Evolutionary conservation across 2,797 vertebrate species (phyloP).

Genomic region (Euthynnus affinis): DNA sequence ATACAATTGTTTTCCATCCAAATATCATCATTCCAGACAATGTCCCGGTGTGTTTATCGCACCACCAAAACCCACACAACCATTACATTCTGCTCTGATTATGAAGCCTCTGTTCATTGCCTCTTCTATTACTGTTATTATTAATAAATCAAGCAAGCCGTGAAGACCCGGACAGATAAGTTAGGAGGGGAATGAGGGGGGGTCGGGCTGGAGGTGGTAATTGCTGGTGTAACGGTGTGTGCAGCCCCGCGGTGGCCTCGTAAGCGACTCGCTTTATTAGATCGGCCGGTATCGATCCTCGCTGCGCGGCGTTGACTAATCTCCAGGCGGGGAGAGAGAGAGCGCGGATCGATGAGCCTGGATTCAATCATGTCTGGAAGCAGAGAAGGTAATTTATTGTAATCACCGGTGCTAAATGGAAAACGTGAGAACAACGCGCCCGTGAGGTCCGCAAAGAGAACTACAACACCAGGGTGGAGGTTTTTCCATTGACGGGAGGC

Average conservation of each 20-base stretch:
- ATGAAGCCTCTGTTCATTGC: constrained; percentile 74
- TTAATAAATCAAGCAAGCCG: constrained; percentile 78
- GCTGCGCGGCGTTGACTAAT: constrained; percentile 80
- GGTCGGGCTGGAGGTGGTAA: constrained; percentile 71
- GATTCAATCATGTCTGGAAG: constrained; percentile 85
- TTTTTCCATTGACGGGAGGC: too few species aligned
- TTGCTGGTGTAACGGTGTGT: constrained; percentile 82
- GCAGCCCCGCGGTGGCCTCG: constrained; percentile 79
- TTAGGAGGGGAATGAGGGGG: constrained; percentile 28
- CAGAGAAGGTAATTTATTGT: constrained; percentile 82
- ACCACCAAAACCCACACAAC: constrained; percentile 46
- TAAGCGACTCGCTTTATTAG: constrained; percentile 86
- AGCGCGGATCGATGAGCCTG: constrained; percentile 75
- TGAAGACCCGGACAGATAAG: constrained; percentile 60
- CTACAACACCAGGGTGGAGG: constrained; percentile 60
- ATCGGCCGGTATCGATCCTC: constrained; percentile 84
- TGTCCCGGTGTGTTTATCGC: constrained; percentile 60
- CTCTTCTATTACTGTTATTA: constrained; percentile 80
- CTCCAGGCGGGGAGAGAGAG: constrained; percentile 66
- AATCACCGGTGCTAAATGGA: constrained; percentile 75
- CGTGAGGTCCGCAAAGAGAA: constrained; percentile 77
- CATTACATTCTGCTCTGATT: constrained; percentile 70
- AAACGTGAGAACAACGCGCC: constrained; percentile 84
- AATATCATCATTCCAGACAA: constrained; percentile 60
- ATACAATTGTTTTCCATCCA: constrained; percentile 36